Evolutionary conservation across 2,113 vertebrate genomes (phyloP), one percentile per base, ranked within the genome.

Genomic region (Ifrita kowaldi): DNA sequence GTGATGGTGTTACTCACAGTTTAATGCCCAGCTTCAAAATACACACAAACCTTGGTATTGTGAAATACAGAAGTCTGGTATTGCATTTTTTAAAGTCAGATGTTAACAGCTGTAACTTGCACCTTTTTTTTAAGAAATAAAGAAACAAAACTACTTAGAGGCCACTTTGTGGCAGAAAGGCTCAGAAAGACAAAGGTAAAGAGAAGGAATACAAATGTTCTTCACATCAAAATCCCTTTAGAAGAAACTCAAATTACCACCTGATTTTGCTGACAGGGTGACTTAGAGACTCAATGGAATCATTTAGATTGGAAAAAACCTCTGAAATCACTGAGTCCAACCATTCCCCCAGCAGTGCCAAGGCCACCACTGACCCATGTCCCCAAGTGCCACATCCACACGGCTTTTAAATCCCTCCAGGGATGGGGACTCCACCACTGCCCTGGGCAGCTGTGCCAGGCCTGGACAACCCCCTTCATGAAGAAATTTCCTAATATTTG

Each of bases 351-450:
- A 62, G 10, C 28, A 9, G 17, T n/a, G 46, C 52, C 57, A 20
- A 32, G 10, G 2, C 19, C 71, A 56, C 7, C 65, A 46, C 3
- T 30, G 33, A 4, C 4, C 42, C 35, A 0, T 9, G 26, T 26
- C 32, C 37, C n/a, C 52, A 46, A 9, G 27, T 8, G 28, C 26
- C 27, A 42, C 39, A 32, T 21, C 13, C 23, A 10, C 21, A 18
- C 0, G 0, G 4, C 6, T 55, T 26, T 21, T n/a, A 17, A 77
- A 44, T 1, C 13, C 26, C 12, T 17, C 3, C 26, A 59, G 14
- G 10, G 20, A 23, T 12, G 6, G 22, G 4, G 20, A n/a, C 14
- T 21, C 10, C 39, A 49, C 0, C 27, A 9, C 20, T 19, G 7
- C 26, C 22, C 76, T 37, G 8, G 8, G 11, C 39, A 71, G 35